A percentile compares a stretch with the other conserved stretches of the same genome.
phyloP scores from a whole-genome alignment of 1,140 invertebrate genomes.

The Meloidogyne floridensis region DNA sequence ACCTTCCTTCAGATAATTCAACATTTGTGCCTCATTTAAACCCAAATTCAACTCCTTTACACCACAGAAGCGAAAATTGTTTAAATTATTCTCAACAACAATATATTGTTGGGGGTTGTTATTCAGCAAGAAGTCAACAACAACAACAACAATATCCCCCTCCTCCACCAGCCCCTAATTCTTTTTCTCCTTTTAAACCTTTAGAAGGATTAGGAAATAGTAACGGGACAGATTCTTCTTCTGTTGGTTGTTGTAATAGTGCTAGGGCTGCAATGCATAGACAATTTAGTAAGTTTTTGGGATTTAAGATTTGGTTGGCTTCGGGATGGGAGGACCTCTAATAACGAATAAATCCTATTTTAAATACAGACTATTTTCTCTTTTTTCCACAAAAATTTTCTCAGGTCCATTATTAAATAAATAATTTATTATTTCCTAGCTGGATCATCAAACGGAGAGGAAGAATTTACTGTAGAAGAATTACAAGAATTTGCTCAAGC shows the following conservation, averaged over 20 bases:
- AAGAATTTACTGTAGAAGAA: constrained; percentile 64
- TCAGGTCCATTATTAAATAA: too few relatives aligned
- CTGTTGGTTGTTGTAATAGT: constrained; percentile 5
- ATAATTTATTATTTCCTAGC: constrained; percentile 35
- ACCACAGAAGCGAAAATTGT: constrained; percentile 26
- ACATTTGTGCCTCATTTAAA: neutral
- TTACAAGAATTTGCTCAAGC: constrained; percentile 65
- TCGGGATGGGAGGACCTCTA: too few relatives aligned
- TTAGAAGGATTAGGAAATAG: constrained; percentile 13
- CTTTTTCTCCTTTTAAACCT: constrained; percentile 5
- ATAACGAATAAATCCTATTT: too few relatives aligned
- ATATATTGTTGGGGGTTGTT: neutral
- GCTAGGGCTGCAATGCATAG: constrained; percentile 29
- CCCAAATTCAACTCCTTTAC: neutral
- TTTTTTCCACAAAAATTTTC: too few relatives aligned
- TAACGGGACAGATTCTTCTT: constrained; percentile 13
- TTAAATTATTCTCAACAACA: constrained; percentile 3
- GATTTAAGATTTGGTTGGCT: constrained; percentile 48
- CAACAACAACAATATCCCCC: neutral
- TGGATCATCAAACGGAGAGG: constrained; percentile 58
- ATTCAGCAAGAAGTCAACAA: constrained; percentile 5
- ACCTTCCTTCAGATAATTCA: neutral
- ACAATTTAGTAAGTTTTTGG: constrained; percentile 32
- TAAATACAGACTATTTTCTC: too few relatives aligned
- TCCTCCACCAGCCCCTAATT: neutral